These are phyloP conservation scores for Tenthredo scrophulariae DNA, from an alignment of 2,888 invertebrate species.

Conservation along the genomic window DNA sequence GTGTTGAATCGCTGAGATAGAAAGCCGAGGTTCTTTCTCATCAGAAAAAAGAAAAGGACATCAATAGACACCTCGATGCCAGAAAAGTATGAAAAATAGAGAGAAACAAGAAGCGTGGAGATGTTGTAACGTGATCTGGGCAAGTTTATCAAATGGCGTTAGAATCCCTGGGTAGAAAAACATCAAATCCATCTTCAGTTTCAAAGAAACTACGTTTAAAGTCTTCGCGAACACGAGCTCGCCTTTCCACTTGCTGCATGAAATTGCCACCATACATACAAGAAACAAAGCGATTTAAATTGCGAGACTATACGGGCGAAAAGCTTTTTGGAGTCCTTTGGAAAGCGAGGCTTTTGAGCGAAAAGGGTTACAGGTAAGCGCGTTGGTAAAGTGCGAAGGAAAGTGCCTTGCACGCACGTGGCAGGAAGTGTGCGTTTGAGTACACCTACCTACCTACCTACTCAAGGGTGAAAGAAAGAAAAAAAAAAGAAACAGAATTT, in stretches of 20 bases:
- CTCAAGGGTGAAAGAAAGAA: conserved; percentile 19
- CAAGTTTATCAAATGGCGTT: background rate
- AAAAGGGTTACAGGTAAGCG: background rate
- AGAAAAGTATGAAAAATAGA: background rate
- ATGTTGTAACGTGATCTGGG: background rate
- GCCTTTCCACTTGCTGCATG: background rate
- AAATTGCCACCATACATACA: background rate
- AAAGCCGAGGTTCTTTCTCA: background rate
- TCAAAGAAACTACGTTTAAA: background rate
- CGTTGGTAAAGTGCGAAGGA: background rate
- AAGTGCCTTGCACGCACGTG: conserved; percentile 29
- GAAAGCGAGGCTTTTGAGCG: background rate
- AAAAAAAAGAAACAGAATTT: background rate
- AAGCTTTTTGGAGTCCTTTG: background rate
- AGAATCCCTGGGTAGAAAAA: background rate
- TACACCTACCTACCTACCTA: conserved; percentile 13
- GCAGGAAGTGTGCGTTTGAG: conserved; percentile 5
- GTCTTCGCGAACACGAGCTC: background rate
- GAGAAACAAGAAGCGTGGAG: background rate
- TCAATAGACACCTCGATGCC: conserved; percentile 6
- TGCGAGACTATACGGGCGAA: background rate
- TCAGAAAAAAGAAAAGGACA: background rate
- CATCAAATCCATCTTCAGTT: conserved; percentile 21
- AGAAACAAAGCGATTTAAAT: background rate
- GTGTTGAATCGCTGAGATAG: background rate